Evolutionary conservation across 2,888 invertebrate genomes (phyloP).

Genomic region (Ophion ellenae): DNA sequence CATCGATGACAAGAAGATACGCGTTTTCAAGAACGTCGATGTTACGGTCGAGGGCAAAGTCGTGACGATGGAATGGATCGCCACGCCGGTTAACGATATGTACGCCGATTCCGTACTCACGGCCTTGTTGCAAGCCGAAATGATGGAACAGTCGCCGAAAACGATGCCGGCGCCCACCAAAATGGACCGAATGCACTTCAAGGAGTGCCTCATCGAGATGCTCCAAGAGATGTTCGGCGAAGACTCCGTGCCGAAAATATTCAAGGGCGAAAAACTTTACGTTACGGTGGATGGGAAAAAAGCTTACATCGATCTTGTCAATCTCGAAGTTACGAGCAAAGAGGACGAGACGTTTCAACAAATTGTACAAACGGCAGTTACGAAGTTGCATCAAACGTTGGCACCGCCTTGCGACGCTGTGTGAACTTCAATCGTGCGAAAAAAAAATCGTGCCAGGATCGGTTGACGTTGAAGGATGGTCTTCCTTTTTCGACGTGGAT

Average conservation of each 20-base stretch:
- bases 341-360: slow-evolving; percentile 93
- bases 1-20: slow-evolving; percentile 90
- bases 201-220: slow-evolving; percentile 95
- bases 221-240: slow-evolving; percentile 98
- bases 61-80: slow-evolving; percentile 96
- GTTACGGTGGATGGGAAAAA: slow-evolving; percentile 93
- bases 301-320: slow-evolving; percentile 93
- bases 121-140: slow-evolving; percentile 93
- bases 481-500: background rate
- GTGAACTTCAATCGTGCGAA: slow-evolving; percentile 48
- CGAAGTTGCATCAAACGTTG: slow-evolving; percentile 93
- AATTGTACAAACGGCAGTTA: slow-evolving; percentile 93
- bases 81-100: slow-evolving; percentile 98
- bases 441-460: too few species aligned
- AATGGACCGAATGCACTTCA: slow-evolving; percentile 96
- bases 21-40: slow-evolving; percentile 93
- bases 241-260: slow-evolving; percentile 96
- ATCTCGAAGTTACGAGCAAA: slow-evolving; percentile 91
- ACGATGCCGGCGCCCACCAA: slow-evolving; percentile 88
- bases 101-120: slow-evolving; percentile 98
- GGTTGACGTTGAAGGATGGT: background rate
- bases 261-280: slow-evolving; percentile 94
- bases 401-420: slow-evolving; percentile 85
- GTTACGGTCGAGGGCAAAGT: slow-evolving; percentile 92
- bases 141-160: slow-evolving; percentile 87